Conservation (phyloP, 2,888 invertebrate genomes). For the Rhaphigaster nebulosa region DNA sequence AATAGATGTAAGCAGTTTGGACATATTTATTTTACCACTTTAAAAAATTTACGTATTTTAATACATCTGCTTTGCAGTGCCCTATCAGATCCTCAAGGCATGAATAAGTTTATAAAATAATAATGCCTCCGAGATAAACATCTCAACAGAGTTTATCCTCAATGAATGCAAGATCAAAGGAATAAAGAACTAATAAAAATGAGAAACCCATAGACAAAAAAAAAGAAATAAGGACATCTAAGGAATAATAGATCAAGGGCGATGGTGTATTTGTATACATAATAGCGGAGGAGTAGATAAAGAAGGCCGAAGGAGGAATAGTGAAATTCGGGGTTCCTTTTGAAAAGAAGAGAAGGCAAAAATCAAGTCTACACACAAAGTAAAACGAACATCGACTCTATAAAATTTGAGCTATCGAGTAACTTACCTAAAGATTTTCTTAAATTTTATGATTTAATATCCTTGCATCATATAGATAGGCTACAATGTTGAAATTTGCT, state of each 20-base stretch:
- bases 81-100: background rate
- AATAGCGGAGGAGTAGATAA: background rate
- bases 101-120: background rate
- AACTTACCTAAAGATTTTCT: no score
- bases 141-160: background rate
- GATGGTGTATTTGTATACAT: background rate
- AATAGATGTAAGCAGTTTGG: no score
- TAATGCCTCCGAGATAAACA: background rate
- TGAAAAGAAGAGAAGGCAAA: background rate
- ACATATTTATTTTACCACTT: no score
- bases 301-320: background rate
- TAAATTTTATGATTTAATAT: no score
- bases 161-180: background rate
- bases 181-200: background rate
- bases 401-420: no score
- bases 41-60: background rate
- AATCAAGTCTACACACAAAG: background rate
- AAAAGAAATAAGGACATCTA: background rate
- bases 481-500: no score
- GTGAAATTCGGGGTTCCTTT: background rate
- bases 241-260: conserved; percentile 30
- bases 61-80: background rate
- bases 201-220: conserved; percentile 18
- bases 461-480: no score
- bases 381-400: background rate